Evolutionary conservation across 2,888 invertebrate species (phyloP), one percentile per base, ranked within the genome.

Genomic region (Osmoderma eremita): DNA sequence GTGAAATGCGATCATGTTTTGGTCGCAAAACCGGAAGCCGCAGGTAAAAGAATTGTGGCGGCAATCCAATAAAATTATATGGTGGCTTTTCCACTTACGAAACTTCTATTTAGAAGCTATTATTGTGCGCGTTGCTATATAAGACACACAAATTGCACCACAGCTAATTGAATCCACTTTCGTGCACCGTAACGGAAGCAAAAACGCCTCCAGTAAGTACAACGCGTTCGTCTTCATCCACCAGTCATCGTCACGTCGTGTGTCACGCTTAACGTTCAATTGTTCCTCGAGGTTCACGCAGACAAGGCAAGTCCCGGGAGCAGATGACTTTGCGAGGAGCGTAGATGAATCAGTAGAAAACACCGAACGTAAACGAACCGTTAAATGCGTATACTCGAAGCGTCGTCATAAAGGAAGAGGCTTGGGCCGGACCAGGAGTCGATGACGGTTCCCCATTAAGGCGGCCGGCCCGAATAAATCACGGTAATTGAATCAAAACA

Each of bases 401-500:
- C 38, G 30, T 30, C 10, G 45, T 45, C 45, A 45, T 61, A 36
- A 22, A 12, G 15, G 45, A 24, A 17, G 30, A 15, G 58, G 30
- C 39, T 13, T 39, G 54, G 50, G 30, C 54, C 74, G 30, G 30
- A 5, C 30, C 6, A 5, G 10, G 30, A 30, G 30, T 30, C 30
- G 70, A 74, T 74, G 74, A 76, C 73, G 74, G 72, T 69, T 71
- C 69, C 69, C 77, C 77, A 76, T 77, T 78, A 77, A 75, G 75
- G 72, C 73, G 67, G 63, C 64, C 53, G 65, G 63, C 67, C 54
- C 48, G 68, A 67, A 79, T 79, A 79, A 79, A 79, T 79, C 78
- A 78, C 70, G 69, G 75, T 79, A 79, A 79, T 78, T 79, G 78
- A 79, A 78, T 79, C 75, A 78, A 71, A 78, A 75, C 73, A 70